Evolutionary conservation across 2,113 vertebrate genomes (phyloP).

Genomic region (Panurus biarmicus): DNA sequence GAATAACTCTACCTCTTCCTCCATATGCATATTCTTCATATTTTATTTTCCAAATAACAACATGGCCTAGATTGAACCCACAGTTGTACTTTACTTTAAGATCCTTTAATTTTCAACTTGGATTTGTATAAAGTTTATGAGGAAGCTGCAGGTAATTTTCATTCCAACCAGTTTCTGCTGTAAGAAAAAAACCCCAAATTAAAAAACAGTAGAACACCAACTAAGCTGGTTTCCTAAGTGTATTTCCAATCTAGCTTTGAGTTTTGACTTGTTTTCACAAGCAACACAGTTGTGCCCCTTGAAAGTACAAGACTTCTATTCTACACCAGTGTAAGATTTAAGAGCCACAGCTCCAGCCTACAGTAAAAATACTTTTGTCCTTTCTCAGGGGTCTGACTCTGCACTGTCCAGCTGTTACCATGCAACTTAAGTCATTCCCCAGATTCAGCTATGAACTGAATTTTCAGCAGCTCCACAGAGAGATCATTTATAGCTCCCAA

Average conservation of each 20-base stretch:
- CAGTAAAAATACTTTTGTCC: not conserved
- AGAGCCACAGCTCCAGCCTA: not conserved
- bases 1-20: not conserved
- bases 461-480: not conserved
- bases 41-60: not conserved
- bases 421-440: not conserved
- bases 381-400: not conserved
- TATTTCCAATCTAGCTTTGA: not conserved
- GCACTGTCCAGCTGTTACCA: not conserved
- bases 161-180: not conserved
- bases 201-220: not conserved
- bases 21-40: not conserved
- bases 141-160: not conserved
- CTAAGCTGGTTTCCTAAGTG: not conserved
- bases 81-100: not conserved
- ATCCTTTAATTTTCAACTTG: not conserved
- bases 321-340: not conserved
- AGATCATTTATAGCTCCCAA: not conserved
- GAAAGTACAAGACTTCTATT: not conserved
- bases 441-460: not conserved
- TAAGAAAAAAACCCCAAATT: not conserved
- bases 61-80: not conserved
- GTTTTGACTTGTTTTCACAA: constrained; percentile 33
- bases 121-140: not conserved
- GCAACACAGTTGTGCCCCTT: not conserved